Base-by-base conservation (phyloP, 1,140 invertebrate genomes). In the Pogonomyrmex californicus region DNA sequence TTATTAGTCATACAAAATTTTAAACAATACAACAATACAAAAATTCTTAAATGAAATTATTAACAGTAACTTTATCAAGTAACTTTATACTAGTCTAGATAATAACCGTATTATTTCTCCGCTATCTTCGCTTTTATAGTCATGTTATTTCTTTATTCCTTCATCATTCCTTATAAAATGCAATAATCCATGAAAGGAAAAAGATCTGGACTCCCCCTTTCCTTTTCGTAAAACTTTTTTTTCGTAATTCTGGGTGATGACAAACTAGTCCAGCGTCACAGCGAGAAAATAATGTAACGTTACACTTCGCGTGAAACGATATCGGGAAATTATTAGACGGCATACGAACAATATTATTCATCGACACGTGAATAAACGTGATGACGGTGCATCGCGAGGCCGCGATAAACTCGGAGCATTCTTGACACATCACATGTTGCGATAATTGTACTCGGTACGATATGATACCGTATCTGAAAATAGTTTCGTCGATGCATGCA, bases 401-500 rank as follows among this genome's bases (percentile, higher is more conserved):
- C 33, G 30, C 12, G 89, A 91, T 90, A 91, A 91, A 36, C 33
- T 68, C 70, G 44, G 17, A 38, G 17, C 79, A 63, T 63, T 88
- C 73, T 79, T 38, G 65, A 51, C 56, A 76, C 73, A 85, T 86
- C 81, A 77, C 77, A 82, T 75, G 86, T 73, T 47, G 88, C 78
- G 88, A 90, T 88, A 90, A 88, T 54, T 5, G 79, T 83, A 78
- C 65, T 56, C 41, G 41, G 33, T 85, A 78, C 66, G 87, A 86
- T 86, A 71, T 54, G 88, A 88, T 86, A 82, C 5, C 10, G 33
- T 17, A 87, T 87, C 73, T 90, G 23, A 79, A 90, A 91, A 86
- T 81, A 90, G 65, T 49, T 60, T 33, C n/a, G 41, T 12, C 62
- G 82, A 68, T 62, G 51, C 58, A 33, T 41, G 63, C 33, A 2